Conservation (phyloP, 2,797 vertebrate genomes). For the Galaxias olidus region DNA sequence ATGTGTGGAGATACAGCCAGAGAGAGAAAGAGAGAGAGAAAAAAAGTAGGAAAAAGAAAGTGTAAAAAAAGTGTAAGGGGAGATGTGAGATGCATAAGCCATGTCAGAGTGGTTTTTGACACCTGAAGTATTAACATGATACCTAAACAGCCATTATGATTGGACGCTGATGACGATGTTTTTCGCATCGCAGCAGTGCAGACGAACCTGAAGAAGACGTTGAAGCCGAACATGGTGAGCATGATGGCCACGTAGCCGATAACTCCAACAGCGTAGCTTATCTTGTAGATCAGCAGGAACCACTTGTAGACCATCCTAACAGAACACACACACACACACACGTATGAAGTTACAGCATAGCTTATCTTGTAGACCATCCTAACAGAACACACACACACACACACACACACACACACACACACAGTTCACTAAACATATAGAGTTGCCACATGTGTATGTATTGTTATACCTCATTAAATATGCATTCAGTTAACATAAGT, state of each 20-base stretch:
- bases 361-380: slow-evolving; percentile 81
- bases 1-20: no score
- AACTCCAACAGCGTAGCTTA: slow-evolving; percentile 72
- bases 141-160: no score
- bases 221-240: slow-evolving; percentile 80
- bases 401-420: not conserved
- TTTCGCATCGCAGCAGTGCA: no score
- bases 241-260: slow-evolving; percentile 76
- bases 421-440: no score
- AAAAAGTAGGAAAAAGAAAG: not conserved
- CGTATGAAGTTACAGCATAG: slow-evolving; percentile 47
- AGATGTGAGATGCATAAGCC: not conserved
- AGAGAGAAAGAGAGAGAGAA: not conserved
- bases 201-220: slow-evolving; percentile 74
- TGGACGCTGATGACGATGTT: no score
- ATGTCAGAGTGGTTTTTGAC: not conserved
- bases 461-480: no score
- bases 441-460: no score
- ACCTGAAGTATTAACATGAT: no score
- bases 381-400: slow-evolving; percentile 1
- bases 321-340: slow-evolving; percentile 1
- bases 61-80: no score
- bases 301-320: slow-evolving; percentile 80
- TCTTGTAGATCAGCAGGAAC: slow-evolving; percentile 79
- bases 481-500: no score